phyloP scores from a whole-genome alignment of 2,888 invertebrate species.

The Steinernema hermaphroditum region DNA sequence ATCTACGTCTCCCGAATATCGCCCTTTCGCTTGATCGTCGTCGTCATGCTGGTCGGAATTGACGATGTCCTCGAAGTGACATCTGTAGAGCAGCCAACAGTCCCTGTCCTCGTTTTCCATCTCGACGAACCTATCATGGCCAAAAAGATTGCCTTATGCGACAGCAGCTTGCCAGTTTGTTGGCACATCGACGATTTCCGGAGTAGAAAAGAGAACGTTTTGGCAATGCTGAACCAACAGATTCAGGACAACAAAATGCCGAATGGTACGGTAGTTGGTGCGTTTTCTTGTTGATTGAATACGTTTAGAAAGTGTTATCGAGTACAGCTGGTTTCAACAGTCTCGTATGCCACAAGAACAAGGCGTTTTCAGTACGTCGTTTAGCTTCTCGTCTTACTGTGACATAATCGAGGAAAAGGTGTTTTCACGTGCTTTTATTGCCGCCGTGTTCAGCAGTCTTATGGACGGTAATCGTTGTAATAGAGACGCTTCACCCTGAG shows the following conservation, averaged over 20 bases:
- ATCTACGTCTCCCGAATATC: constrained; percentile 12
- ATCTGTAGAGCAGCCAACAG: background rate
- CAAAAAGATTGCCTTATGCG: background rate
- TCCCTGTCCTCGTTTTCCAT: constrained; percentile 5
- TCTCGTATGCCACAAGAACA: constrained; percentile 14
- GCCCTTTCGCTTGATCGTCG: background rate
- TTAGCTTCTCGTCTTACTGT: constrained; percentile 38
- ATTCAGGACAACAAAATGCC: background rate
- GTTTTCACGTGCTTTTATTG: constrained; percentile 42
- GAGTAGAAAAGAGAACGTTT: background rate
- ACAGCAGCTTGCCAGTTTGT: no score
- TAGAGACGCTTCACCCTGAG: background rate
- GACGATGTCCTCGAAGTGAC: constrained; percentile 15
- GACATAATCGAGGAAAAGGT: constrained; percentile 45
- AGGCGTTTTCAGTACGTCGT: constrained; percentile 30
- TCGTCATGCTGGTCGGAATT: constrained; percentile 1
- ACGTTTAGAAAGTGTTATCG: background rate
- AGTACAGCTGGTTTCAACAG: constrained; percentile 1
- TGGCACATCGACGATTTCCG: constrained; percentile 18
- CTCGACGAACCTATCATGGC: constrained; percentile 13
- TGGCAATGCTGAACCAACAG: constrained; percentile 17
- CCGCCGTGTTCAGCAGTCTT: constrained; percentile 39
- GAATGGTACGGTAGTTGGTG: background rate
- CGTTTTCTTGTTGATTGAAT: background rate
- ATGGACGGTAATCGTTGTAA: constrained; percentile 32